Evolutionary conservation across 2,113 vertebrate species (phyloP).

Genomic region (Lasiurus cinereus): DNA sequence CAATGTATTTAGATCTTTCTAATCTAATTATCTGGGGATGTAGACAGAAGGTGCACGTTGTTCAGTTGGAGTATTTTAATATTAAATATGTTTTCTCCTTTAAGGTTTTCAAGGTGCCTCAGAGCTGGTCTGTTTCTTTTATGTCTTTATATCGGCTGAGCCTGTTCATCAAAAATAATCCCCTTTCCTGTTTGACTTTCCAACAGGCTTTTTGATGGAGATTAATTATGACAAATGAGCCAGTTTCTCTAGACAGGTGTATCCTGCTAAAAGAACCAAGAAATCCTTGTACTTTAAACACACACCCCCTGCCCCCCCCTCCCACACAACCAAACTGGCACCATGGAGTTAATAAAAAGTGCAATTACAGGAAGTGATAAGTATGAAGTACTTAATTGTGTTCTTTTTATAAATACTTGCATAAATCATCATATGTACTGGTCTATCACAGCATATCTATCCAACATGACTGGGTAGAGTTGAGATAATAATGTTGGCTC

Average conservation of each 20-base stretch:
- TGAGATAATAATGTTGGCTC: not conserved
- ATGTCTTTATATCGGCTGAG: constrained; percentile 48
- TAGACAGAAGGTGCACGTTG: constrained; percentile 74
- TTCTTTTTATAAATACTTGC: not conserved
- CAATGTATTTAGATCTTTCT: constrained; percentile 80
- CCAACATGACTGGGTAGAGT: not conserved
- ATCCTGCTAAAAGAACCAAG: constrained; percentile 21
- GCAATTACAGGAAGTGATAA: not conserved
- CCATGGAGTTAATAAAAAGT: not conserved
- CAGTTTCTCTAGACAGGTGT: constrained; percentile 8
- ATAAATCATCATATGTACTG: not conserved
- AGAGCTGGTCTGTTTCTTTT: constrained; percentile 43
- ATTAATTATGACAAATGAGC: constrained; percentile 42
- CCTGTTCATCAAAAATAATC: constrained; percentile 50
- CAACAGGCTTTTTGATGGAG: constrained; percentile 51
- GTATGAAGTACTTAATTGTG: not conserved
- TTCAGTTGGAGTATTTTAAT: constrained; percentile 72
- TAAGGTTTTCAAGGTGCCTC: constrained; percentile 52
- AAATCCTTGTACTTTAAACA: not conserved
- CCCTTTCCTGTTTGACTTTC: not conserved
- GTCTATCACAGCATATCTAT: not conserved
- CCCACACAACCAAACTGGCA: not conserved
- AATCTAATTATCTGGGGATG: constrained; percentile 79
- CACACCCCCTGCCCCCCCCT: too few species aligned
- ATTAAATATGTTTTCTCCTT: constrained; percentile 70